Base-by-base conservation (phyloP, 1,140 invertebrate genomes). In the Chrysopa pallens region DNA sequence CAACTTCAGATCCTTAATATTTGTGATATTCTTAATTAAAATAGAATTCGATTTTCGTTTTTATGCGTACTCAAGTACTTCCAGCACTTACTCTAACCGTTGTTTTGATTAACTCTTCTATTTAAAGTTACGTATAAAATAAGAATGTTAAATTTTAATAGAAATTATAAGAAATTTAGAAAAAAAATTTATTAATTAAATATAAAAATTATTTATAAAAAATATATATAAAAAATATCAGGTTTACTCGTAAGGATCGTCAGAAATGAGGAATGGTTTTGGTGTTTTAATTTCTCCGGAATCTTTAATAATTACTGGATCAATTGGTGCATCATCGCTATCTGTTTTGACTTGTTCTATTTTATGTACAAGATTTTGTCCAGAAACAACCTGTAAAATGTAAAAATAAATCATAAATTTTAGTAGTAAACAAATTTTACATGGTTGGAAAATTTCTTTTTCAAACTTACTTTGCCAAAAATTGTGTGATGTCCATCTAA, bases 401-500 rank as follows among this genome's bases (percentile, higher is more conserved):
- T 37, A 42, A 28, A 42, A 38, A 37, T 6, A 1, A 47, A 17
- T 28, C 42, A 38, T 38, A 31, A 29, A 35, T 39, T 40, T 36
- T 29, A n/a, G n/a, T n/a, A n/a, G n/a, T n/a, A n/a, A n/a, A n/a
- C n/a, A n/a, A n/a, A n/a, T n/a, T n/a, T n/a, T n/a, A n/a, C n/a
- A 39, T 11, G 36, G 33, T 36, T 29, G 11, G 33, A 42, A 36
- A 44, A 29, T 45, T 41, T 41, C 31, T 36, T 31, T 42, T 38
- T 39, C 40, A 39, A 35, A 46, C 45, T 64, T 68, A 91, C 84
- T 66, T 90, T 95, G 52, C 93, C 94, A 65, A 98, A 93, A 6
- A 95, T 81, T 5, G 87, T 86, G 59, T 98, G 91, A 43, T 82
- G 72, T 5, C 84, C 84, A 63, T 97, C 85, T 37, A 98, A 63